Evolutionary conservation across 2,113 vertebrate genomes (phyloP).

Genomic region (Ellobius talpinus): DNA sequence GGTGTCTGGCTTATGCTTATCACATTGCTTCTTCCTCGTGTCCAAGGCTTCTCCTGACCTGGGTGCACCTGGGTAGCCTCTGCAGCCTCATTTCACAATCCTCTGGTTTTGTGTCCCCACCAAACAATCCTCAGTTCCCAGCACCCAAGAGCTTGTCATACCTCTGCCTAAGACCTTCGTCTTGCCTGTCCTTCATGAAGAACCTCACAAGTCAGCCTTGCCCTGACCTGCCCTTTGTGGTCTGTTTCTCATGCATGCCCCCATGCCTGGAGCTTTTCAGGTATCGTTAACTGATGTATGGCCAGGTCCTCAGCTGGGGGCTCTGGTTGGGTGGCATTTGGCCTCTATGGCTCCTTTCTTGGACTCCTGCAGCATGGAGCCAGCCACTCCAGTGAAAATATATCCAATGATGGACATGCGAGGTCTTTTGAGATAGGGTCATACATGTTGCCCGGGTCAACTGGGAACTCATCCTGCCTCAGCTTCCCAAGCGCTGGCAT

Average conservation of each 20-base stretch:
- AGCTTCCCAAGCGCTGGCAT: not conserved
- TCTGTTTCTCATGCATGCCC: not conserved
- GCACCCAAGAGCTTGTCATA: not conserved
- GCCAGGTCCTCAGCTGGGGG: not conserved
- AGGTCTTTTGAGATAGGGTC: not conserved
- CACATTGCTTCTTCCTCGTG: not conserved
- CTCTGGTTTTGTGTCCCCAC: not conserved
- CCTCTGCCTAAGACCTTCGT: not conserved
- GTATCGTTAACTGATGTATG: not conserved
- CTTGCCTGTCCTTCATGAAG: not conserved
- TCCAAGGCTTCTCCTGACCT: not conserved
- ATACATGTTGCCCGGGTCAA: not conserved
- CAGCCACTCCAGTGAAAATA: not conserved
- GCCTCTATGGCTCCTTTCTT: not conserved
- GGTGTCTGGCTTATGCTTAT: not conserved
- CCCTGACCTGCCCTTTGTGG: not conserved
- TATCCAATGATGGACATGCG: fast-evolving
- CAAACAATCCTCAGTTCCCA: not conserved
- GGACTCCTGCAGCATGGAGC: not conserved
- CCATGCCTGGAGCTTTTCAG: not conserved
- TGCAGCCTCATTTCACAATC: not conserved
- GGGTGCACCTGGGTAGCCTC: not conserved
- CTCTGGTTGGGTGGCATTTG: no score
- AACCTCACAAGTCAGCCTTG: not conserved
- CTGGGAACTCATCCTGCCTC: not conserved